Percentiles rank a stretch among this genome's conserved stretches.
phyloP scores from a whole-genome alignment of 2,888 invertebrate genomes.

The Beris morrisii region DNA sequence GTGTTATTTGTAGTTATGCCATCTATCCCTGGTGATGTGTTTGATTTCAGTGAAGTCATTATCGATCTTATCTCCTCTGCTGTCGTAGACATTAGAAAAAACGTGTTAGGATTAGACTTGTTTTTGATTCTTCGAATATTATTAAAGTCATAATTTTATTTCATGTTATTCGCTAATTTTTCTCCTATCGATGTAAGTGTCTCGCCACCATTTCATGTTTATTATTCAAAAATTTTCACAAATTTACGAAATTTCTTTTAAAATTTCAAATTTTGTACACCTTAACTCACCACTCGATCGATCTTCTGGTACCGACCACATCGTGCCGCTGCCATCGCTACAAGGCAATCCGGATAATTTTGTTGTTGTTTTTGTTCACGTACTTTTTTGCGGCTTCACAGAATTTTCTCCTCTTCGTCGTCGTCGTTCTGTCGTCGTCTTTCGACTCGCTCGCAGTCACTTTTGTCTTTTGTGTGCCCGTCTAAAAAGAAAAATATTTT shows the following conservation, averaged over 20 bases:
- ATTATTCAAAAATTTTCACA: too few relatives aligned
- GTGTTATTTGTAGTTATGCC: too few relatives aligned
- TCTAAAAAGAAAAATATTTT: conserved; percentile 8
- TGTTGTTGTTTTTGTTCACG: conserved; percentile 8
- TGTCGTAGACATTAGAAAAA: too few relatives aligned
- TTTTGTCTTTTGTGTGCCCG: neutral
- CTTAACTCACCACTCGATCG: neutral
- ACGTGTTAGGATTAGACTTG: too few relatives aligned
- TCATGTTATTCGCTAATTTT: too few relatives aligned
- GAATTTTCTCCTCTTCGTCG: neutral
- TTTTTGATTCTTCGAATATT: too few relatives aligned
- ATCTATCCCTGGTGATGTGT: too few relatives aligned
- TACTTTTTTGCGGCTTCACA: neutral
- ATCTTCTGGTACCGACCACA: neutral
- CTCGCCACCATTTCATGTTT: too few relatives aligned
- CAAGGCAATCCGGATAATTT: neutral
- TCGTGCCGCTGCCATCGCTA: neutral
- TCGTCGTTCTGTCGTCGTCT: neutral
- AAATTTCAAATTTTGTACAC: neutral
- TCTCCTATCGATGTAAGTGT: too few relatives aligned
- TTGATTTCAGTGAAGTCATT: too few relatives aligned
- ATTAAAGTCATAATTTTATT: too few relatives aligned
- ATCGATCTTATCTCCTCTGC: too few relatives aligned
- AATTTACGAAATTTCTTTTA: neutral
- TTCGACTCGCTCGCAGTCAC: neutral